These are phyloP conservation scores for Hymenopus coronatus DNA, from an alignment of 2,888 invertebrate species.

Conservation along the genomic window DNA sequence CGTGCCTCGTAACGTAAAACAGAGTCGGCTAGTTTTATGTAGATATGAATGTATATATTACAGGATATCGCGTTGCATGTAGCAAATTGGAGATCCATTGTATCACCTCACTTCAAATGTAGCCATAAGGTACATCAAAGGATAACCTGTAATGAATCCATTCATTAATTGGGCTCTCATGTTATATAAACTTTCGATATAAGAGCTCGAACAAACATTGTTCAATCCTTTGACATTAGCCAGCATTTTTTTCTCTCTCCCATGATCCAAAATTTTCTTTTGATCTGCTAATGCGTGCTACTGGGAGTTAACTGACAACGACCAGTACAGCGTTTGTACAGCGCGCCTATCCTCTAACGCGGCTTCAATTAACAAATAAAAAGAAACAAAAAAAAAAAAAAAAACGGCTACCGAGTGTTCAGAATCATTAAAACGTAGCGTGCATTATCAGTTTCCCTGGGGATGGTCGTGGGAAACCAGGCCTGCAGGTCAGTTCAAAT, in stretches of 20 bases:
- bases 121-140: background rate
- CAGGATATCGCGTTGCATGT: background rate
- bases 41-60: too few relatives aligned
- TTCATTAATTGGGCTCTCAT: background rate
- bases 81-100: background rate
- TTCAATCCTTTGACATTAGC: background rate
- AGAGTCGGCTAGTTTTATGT: too few relatives aligned
- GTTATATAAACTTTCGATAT: background rate
- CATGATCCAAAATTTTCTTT: background rate
- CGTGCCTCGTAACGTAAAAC: too few relatives aligned
- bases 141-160: background rate
- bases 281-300: background rate
- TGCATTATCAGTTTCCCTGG: background rate
- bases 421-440: background rate
- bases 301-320: background rate
- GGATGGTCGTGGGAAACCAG: too few relatives aligned
- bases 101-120: background rate
- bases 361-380: background rate
- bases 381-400: background rate
- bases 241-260: background rate
- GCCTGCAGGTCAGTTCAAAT: too few relatives aligned
- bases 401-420: background rate
- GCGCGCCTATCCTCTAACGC: background rate
- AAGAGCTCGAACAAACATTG: background rate
- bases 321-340: background rate